A percentile compares a stretch with the other conserved stretches of the same genome.
Evolutionary conservation across 2,113 vertebrate species (phyloP).

Genomic region (Galbula dea): DNA sequence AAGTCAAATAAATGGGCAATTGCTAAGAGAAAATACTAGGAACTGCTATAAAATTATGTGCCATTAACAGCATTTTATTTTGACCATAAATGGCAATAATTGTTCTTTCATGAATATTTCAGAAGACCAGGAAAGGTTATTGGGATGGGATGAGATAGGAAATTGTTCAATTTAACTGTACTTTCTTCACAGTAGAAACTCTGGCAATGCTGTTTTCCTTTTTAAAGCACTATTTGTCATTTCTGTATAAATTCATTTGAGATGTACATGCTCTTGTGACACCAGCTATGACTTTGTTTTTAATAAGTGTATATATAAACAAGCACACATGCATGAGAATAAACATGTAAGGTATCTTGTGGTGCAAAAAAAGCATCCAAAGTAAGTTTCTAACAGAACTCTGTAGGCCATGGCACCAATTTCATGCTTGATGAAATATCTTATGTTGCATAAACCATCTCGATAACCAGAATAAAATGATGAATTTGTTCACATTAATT

Average conservation of each 20-base stretch:
- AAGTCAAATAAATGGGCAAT: slow-evolving; percentile 55
- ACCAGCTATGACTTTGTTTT: not conserved
- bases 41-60: slow-evolving; percentile 29
- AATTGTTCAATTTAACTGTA: slow-evolving; percentile 14
- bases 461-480: slow-evolving; percentile 58
- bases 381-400: not conserved
- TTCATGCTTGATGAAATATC: slow-evolving; percentile 34
- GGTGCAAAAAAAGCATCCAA: not conserved
- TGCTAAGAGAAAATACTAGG: slow-evolving; percentile 30
- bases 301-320: not conserved
- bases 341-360: not conserved
- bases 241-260: not conserved
- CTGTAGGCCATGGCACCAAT: not conserved
- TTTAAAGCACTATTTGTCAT: not conserved
- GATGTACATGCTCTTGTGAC: not conserved
- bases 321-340: not conserved
- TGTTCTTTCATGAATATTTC: slow-evolving; percentile 49
- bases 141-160: slow-evolving; percentile 14
- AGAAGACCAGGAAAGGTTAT: not conserved
- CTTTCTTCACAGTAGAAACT: slow-evolving; percentile 34
- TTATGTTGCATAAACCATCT: slow-evolving; percentile 10
- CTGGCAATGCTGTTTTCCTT: not conserved
- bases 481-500: slow-evolving; percentile 52
- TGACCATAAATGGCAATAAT: slow-evolving; percentile 16
- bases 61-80: slow-evolving; percentile 45